Evolutionary conservation across 2,888 invertebrate genomes (phyloP), one percentile per base, ranked within the genome.

Genomic region (Apodemia zela): DNA sequence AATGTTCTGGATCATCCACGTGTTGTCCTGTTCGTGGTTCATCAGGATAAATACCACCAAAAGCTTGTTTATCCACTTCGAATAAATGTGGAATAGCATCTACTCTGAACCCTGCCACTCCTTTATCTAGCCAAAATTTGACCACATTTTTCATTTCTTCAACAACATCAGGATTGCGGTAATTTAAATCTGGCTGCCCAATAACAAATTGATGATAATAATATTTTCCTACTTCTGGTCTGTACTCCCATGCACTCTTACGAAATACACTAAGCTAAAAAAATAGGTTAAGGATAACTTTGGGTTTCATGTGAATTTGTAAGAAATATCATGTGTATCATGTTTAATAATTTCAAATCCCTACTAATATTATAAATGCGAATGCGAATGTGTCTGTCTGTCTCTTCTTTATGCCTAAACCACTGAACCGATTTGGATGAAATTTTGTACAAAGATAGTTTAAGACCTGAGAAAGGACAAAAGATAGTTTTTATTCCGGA

Each of bases 71-170:
- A 59, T 91, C 85, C 0, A 87, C 91, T 82, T 96, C 95, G 66
- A 90, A 94, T 49, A 95, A 74, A 76, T 93, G 93, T 75, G 93
- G 93, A 0, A 96, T 93, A 0, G 97, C 96, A 72, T 97, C 96
- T 7, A 98, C 93, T 74, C 98, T 94, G 76, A 98, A 97, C 6
- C 98, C 98, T 75, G 96, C 96, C 0, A 98, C 94, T 2, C 97
- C 98, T 77, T 94, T 94, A 11, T 94, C 93, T 62, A 98, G 76
- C 98, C 98, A 98, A 76, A 94, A 97, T 33, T 89, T 88, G 47
- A 98, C 81, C 1, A 95, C 93, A 2, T 94, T 92, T 95, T 89
- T 88, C 87, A 94, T 92, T 80, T 94, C 93, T 59, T 92, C 81
- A n/a, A 93, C 87, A 3, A 97, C 93, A 0, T 89, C 86, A 10